Evolutionary conservation across 2,113 vertebrate species (phyloP).

Genomic region (Tor tambroides): DNA sequence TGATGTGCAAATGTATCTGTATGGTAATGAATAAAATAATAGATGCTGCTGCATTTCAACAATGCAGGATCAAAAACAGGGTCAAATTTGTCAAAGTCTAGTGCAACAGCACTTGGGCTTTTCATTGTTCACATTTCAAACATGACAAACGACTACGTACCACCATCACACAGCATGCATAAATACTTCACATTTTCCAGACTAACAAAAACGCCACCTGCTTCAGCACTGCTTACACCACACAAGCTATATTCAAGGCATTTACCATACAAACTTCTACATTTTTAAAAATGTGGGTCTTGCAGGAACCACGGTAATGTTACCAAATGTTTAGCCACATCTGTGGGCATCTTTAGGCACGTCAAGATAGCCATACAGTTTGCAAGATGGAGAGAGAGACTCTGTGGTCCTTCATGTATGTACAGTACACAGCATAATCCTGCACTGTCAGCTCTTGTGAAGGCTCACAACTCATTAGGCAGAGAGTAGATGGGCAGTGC

Average conservation of each 20-base stretch:
- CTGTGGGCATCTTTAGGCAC: conserved; percentile 45
- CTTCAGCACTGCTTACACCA: conserved; percentile 25
- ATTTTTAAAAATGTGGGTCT: conserved; percentile 1
- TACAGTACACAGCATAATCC: conserved; percentile 37
- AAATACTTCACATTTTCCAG: conserved; percentile 39
- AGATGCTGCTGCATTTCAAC: conserved; percentile 36
- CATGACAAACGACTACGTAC: conserved; percentile 8
- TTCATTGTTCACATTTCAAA: conserved; percentile 23
- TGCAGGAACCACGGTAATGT: conserved; percentile 4
- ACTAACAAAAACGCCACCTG: conserved; percentile 14
- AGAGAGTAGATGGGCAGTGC: conserved; percentile 42
- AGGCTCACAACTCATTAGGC: conserved; percentile 29
- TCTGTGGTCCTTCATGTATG: background rate
- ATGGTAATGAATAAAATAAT: background rate
- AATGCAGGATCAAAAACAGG: background rate
- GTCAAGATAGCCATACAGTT: conserved; percentile 8
- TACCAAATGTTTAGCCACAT: conserved; percentile 30
- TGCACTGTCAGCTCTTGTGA: conserved; percentile 25
- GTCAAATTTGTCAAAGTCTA: background rate
- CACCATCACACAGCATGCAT: conserved; percentile 51
- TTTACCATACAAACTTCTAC: conserved; percentile 36
- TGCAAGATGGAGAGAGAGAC: background rate
- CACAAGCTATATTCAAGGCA: conserved; percentile 42
- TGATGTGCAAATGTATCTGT: background rate
- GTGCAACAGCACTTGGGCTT: background rate